phyloP scores from a whole-genome alignment of 2,113 vertebrate genomes.

The Otocyon megalotis region DNA sequence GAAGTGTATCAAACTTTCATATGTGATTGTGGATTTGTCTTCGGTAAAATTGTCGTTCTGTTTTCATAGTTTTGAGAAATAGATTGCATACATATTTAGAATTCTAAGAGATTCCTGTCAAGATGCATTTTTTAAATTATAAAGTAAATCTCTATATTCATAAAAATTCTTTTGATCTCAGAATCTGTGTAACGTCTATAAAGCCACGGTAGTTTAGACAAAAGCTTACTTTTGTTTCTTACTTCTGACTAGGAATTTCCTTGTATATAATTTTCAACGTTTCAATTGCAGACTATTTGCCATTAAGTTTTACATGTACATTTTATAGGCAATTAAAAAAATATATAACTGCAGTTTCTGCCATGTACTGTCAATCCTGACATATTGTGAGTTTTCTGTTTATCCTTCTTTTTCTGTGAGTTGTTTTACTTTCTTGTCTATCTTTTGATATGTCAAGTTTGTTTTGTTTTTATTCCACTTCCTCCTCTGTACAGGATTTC shows the following conservation, averaged over 20 bases:
- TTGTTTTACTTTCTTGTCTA: not conserved
- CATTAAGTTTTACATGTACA: not conserved
- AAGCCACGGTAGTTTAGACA: not conserved
- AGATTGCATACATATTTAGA: slow-evolving; percentile 3
- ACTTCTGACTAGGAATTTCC: slow-evolving; percentile 57
- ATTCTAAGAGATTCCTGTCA: not conserved
- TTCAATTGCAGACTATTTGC: not conserved
- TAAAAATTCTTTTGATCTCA: slow-evolving; percentile 38
- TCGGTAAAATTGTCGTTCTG: slow-evolving; percentile 30
- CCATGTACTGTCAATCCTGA: not conserved
- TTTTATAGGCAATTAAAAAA: slow-evolving; percentile 5
- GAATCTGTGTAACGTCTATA: slow-evolving; percentile 4
- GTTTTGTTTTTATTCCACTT: slow-evolving; percentile 20
- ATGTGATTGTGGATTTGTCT: not conserved
- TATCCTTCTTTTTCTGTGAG: not conserved
- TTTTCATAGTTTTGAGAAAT: slow-evolving; percentile 43
- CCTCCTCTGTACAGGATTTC: not conserved
- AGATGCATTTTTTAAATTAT: slow-evolving; percentile 48
- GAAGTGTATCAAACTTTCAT: not conserved
- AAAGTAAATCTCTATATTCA: not conserved
- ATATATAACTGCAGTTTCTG: not conserved
- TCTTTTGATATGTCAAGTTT: slow-evolving; percentile 6
- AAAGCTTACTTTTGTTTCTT: not conserved
- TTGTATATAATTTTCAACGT: slow-evolving; percentile 57
- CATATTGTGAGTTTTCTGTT: not conserved